Evolutionary conservation across 2,888 invertebrate species (phyloP), one percentile per base, ranked within the genome.

Genomic region (Papilio gigon): DNA sequence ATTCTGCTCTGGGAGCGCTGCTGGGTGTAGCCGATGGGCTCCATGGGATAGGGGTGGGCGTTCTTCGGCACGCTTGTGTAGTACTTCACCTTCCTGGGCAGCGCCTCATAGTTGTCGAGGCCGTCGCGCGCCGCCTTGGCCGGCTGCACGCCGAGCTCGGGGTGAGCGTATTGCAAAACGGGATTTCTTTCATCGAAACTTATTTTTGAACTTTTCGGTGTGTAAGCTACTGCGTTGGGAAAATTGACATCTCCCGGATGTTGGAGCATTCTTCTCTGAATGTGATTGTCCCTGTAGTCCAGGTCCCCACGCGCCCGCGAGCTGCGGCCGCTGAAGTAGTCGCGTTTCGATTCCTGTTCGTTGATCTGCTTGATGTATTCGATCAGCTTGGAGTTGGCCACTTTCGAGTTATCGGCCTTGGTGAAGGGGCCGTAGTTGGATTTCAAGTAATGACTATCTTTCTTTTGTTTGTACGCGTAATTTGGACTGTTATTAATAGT

Each of bases 101-200:
- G 83, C 56, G 84, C 82, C 20, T 85, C 78, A 75, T 84, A 76
- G 75, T 81, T 84, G 17, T 89, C 88, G 17, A 84, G 78, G 70
- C 85, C 86, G 66, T 89, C 89, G n/a, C 88, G 81, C 2, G 89
- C 91, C 1, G 92, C 92, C 83, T 95, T 95, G 0, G 95, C 96
- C 0, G 96, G 95, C 80, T 96, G 96, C 0, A 95, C 94, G 14
- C 96, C 96, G 5, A 96, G 84, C 76, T 96, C 96, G 0, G 96
- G 96, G 80, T 96, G 96, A 0, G 96, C 96, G 78, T 96, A 96
- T 77, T 96, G 96, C 0, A 96, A 88, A 3, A 96, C 95, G 0
- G 96, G 96, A 27, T 95, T 94, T 47, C 96, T 89, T 75, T 95
- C 95, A 71, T 94, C 95, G 71, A 95, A 94, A 8, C 93, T 93